phyloP scores from a whole-genome alignment of 1,140 invertebrate species.

The Conus betulinus region DNA sequence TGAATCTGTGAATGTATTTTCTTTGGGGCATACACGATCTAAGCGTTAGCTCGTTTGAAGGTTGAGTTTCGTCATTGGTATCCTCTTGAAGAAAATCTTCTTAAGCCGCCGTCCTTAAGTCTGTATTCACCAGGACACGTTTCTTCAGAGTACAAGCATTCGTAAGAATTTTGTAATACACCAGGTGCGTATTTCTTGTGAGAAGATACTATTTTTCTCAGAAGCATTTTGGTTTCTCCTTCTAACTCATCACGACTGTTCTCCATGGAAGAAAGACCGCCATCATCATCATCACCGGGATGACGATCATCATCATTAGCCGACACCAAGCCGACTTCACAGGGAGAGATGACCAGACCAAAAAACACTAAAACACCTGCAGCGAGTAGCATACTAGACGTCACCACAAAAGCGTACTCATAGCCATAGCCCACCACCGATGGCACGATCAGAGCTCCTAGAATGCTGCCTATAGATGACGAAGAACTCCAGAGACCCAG shows the following conservation, averaged over 20 bases:
- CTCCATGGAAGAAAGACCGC: background rate
- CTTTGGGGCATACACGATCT: no score
- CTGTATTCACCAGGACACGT: no score
- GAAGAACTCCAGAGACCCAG: constrained; percentile 78
- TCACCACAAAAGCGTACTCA: constrained; percentile 77
- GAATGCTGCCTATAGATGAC: constrained; percentile 78
- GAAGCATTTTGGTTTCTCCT: background rate
- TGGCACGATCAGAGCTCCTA: constrained; percentile 76
- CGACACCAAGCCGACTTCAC: constrained; percentile 57
- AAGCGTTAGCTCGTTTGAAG: no score
- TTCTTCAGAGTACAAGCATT: background rate
- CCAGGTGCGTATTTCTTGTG: background rate
- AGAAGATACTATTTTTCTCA: no score
- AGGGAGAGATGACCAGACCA: constrained; percentile 71
- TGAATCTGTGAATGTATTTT: no score
- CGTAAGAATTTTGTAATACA: background rate
- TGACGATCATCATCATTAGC: background rate
- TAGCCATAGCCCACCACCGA: constrained; percentile 76
- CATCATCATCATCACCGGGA: background rate
- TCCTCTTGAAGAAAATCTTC: no score
- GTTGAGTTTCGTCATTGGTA: no score
- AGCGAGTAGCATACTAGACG: constrained; percentile 72
- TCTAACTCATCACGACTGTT: background rate
- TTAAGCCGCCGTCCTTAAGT: no score
- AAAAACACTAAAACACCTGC: constrained; percentile 73